A percentile compares a stretch with the other conserved stretches of the same genome.
These are phyloP conservation scores for Enteromius treurensis DNA, from an alignment of 2,797 vertebrate species.

Conservation along the genomic window DNA sequence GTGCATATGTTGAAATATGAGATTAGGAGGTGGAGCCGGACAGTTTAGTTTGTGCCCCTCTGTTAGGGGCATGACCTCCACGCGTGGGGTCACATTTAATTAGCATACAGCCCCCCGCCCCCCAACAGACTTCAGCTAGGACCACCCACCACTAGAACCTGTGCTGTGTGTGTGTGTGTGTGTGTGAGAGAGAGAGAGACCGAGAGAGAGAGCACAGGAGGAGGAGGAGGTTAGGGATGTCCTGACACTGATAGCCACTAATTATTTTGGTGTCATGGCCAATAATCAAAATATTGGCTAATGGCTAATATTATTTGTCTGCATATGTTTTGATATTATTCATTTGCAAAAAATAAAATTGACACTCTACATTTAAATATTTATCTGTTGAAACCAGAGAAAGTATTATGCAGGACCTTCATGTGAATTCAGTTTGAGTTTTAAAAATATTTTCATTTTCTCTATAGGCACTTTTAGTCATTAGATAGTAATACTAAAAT, in stretches of 20 bases:
- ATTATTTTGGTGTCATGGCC: neutral
- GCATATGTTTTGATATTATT: neutral
- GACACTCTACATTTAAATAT: neutral
- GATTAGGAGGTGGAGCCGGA: slow-evolving; percentile 6
- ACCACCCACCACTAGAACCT: slow-evolving; percentile 31
- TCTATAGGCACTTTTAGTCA: neutral
- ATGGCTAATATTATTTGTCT: neutral
- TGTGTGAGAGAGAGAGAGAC: too few species aligned
- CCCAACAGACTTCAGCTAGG: slow-evolving; percentile 20
- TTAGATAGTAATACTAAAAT: neutral
- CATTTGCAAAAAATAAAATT: neutral
- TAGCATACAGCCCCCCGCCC: slow-evolving; percentile 44
- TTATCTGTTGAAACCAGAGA: neutral
- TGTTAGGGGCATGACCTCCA: slow-evolving; percentile 46
- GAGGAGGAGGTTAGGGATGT: neutral
- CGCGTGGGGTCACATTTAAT: slow-evolving; percentile 46
- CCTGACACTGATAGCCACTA: neutral
- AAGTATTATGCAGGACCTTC: neutral
- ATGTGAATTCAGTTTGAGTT: neutral
- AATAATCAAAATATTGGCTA: neutral
- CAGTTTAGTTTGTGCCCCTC: slow-evolving; percentile 12
- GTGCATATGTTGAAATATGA: neutral
- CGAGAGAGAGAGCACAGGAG: neutral
- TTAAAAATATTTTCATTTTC: neutral
- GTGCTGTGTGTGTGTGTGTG: neutral